Conservation (phyloP, 1,140 invertebrate genomes). For the Calliphora vicina region DNA sequence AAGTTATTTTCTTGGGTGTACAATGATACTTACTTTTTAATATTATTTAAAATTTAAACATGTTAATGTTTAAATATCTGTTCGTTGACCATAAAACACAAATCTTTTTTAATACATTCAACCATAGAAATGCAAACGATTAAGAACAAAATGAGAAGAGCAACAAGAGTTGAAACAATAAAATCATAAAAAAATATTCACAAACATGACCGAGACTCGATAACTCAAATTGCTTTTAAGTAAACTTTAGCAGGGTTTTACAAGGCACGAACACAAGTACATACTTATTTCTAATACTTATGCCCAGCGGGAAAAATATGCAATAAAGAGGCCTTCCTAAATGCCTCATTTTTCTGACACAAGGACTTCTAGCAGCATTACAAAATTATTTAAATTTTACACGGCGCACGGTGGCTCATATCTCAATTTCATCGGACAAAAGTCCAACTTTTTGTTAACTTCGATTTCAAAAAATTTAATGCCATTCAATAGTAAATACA, state of each 20-base stretch:
- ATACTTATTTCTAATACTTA: not conserved
- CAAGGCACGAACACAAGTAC: not conserved
- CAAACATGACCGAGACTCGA: conserved; percentile 34
- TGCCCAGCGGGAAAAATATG: no score
- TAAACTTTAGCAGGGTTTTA: conserved; percentile 35
- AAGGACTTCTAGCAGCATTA: no score
- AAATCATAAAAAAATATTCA: not conserved
- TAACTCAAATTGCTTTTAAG: conserved; percentile 39
- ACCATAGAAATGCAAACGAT: not conserved
- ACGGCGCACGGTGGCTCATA: no score
- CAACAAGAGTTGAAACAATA: not conserved
- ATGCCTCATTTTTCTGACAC: no score
- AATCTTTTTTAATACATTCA: not conserved
- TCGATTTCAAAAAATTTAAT: no score
- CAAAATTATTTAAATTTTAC: no score
- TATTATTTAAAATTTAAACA: no score
- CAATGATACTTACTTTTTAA: no score
- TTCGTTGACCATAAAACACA: conserved; percentile 12
- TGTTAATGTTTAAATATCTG: not conserved
- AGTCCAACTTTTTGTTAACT: no score
- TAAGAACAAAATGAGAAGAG: not conserved
- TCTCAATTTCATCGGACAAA: no score
- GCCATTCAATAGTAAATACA: no score
- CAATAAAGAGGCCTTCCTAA: no score
- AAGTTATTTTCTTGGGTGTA: not conserved